These are phyloP conservation scores for Atractosteus spatula DNA, from an alignment of 2,113 vertebrate genomes.

Conservation along the genomic window DNA sequence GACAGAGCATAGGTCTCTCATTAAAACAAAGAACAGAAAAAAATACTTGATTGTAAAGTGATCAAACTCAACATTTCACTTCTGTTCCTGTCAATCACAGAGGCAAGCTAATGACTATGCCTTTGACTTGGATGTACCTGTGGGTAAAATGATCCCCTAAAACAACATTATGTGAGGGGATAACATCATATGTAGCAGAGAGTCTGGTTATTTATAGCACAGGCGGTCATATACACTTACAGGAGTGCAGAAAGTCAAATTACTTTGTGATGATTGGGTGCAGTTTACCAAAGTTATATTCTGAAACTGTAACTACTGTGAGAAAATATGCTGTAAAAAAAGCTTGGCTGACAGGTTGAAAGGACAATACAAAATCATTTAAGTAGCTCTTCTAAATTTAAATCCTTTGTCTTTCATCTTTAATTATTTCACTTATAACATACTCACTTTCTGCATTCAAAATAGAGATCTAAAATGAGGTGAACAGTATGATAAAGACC, in stretches of 20 bases:
- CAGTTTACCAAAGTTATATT: neutral
- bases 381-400: too few relatives aligned
- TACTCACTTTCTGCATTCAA: too few relatives aligned
- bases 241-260: neutral
- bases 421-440: too few relatives aligned
- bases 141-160: conserved; percentile 5
- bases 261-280: neutral
- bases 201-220: neutral
- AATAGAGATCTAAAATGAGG: too few relatives aligned
- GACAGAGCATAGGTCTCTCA: too few relatives aligned
- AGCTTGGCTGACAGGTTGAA: too few relatives aligned
- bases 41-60: too few relatives aligned
- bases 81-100: conserved; percentile 34
- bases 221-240: neutral
- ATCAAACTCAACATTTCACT: neutral
- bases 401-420: too few relatives aligned
- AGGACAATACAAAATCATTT: too few relatives aligned
- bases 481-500: too few relatives aligned
- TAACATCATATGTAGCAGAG: neutral
- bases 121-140: conserved; percentile 13
- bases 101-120: conserved; percentile 24
- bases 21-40: too few relatives aligned
- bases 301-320: neutral
- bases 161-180: conserved; percentile 19
- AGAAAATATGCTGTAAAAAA: too few relatives aligned